Base-by-base conservation (phyloP, 1,140 invertebrate species). In the Pachypsylla venusta region DNA sequence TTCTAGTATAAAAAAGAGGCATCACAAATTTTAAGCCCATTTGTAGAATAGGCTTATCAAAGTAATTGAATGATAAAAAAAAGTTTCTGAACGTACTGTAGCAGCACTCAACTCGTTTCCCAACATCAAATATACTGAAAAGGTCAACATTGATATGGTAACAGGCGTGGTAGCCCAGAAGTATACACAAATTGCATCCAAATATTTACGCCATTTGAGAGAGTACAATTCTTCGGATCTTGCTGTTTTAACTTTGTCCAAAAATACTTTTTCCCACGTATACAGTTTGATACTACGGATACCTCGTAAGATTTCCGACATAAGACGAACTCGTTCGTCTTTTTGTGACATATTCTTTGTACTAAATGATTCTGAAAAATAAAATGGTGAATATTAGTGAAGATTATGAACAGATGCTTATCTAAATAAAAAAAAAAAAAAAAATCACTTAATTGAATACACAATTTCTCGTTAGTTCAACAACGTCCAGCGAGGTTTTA, bases 111-210 rank as follows among this genome's bases (percentile, higher is more conserved):
- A 75, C 56, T 77, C 68, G 66, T 94, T 82, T 3, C 90, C 89
- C 62, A 93, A 67, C 12, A 91, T 68, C n/a, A 85, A 81, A 68
- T 93, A 97, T 0, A 87, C 87, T 2, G 80, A 78, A 68, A 99
- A 93, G 0, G 93, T 98, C 1, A 95, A 74, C 57, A 96, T 82
- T 1, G 92, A 86, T 62, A 99, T 94, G 1, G 98, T 67, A 48
- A 98, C 87, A 0, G 95, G 95, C n/a, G 95, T 98, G 5, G 92
- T 94, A 1, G 95, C 96, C 96, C 96, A 99, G 70, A 99, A 91
- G 70, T 93, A 98, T 1, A 98, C 96, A 75, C 95, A 99, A 53
- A 96, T 71, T n/a, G 95, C 96, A 76, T 99, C 96, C 60, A 99
- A 71, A 74, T 98, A 99, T 75, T 99, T 99, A 62, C 92, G 77